Base-by-base conservation (phyloP, 2,888 invertebrate species). In the Petrolisthes manimaculis region DNA sequence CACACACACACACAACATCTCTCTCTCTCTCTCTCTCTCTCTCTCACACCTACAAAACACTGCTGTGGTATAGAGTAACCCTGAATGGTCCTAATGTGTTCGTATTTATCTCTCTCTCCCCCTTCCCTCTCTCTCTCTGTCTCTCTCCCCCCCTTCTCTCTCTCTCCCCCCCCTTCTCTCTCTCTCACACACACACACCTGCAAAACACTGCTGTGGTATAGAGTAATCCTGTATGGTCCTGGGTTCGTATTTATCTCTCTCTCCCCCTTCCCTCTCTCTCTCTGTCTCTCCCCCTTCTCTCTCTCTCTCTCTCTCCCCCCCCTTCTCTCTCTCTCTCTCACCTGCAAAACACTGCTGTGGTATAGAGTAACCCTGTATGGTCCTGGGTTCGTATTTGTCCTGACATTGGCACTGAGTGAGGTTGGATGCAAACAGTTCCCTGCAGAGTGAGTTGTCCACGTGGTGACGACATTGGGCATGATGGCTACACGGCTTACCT, bases 301-400 rank as follows among this genome's bases (percentile, higher is more conserved):
- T 80, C 67, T 61, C 67, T 61, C 67, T 61, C 67, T 61, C 67
- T 79, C 54, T 79, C 54, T n/a, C n/a, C 37, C 79, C 37, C 54
- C 37, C 79, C 37, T n/a, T 79, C 79, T 79, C 54, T 79, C 54
- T 54, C 9, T 79, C 14, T 69, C 4, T 12, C 88, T 81, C 21
- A 88, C 88, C 81, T 61, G 88, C 84, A 74, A 88, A 80, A 55
- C 88, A 88, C 51, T 84, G 56, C 18, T 55, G 53, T 4, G 88
- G 84, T 54, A 84, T 81, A 81, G 84, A 51, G 14, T 84, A 61
- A 18, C 88, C 88, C 75, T 84, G 74, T 71, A 88, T 75, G 69
- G 51, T 74, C 54, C 77, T 83, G 55, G 81, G 61, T 67, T 81
- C 84, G 54, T 81, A 88, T 51, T 84, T 78, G 12, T 84, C 69